Base-by-base conservation (phyloP, 2,113 vertebrate species). In the Lagopus muta region DNA sequence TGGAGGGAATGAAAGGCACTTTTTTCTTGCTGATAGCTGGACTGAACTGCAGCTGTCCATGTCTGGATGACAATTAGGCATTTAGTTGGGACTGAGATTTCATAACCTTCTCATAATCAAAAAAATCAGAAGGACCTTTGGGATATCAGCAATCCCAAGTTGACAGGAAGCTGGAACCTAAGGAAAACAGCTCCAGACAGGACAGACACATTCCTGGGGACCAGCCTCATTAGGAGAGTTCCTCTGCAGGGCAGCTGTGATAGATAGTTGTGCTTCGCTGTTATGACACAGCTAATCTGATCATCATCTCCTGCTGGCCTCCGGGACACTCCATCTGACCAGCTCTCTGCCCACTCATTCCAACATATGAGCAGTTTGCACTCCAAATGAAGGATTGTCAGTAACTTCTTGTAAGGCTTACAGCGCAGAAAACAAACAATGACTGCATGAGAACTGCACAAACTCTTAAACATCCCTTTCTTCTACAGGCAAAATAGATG, bases 211-310 rank as follows among this genome's bases (percentile, higher is more conserved):
- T 74, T 86, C 60, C 65, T 67, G 47, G 38, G 52, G 47, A 67
- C 54, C 89, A 78, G 78, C 92, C 34, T 89, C 65, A 90, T 81
- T 36, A 78, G 70, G 28, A 67, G 70, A 89, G 43, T 47, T 88
- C 32, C 73, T 90, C 84, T 69, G 83, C 83, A 74, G 70, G 45
- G 47, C 38, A 87, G 38, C 45, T 40, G 10, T 25, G 36, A 47
- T n/a, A 36, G 32, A 55, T 13, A 62, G 20, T 27, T 94, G 54
- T 85, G 40, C 20, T 62, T 82, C 55, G 64, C 55, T 12, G 2
- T 47, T 79, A 67, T 55, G 66, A 80, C 55, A 77, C 82, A 60
- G 82, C 57, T 86, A 77, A 83, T 62, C 75, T 91, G 75, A 60
- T 78, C 5, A 36, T 77, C 62, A 60, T 19, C 43, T 83, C 54